These are phyloP conservation scores for Tinea pellionella DNA, from an alignment of 2,888 invertebrate genomes.

Conservation along the genomic window DNA sequence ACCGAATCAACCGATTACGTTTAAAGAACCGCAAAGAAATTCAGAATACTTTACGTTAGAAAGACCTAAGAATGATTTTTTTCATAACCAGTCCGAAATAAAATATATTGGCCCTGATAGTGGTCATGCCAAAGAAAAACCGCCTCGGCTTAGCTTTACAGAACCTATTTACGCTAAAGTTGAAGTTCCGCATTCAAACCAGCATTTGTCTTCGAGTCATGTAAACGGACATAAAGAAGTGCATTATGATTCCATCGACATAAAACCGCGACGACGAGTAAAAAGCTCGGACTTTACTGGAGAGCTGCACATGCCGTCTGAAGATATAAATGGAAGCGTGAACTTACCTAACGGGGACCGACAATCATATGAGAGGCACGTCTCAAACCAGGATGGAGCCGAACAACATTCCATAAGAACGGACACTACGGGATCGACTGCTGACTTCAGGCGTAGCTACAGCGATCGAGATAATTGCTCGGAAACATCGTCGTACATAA, in stretches of 20 bases:
- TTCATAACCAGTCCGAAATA: slow-evolving; percentile 50
- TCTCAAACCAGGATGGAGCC: slow-evolving; percentile 45
- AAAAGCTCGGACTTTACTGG: slow-evolving; percentile 50
- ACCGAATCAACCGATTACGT: slow-evolving; percentile 42
- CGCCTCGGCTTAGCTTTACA: slow-evolving; percentile 49
- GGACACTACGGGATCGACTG: slow-evolving; percentile 50
- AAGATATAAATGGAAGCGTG: slow-evolving; percentile 44
- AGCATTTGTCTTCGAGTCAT: slow-evolving; percentile 48
- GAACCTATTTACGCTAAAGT: slow-evolving; percentile 64
- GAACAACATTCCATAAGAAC: slow-evolving; percentile 61
- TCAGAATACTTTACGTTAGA: slow-evolving; percentile 64
- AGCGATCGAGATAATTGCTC: slow-evolving; percentile 65
- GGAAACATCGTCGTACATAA: slow-evolving; percentile 60
- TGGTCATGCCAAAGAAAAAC: slow-evolving; percentile 31
- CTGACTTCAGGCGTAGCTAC: slow-evolving; percentile 57
- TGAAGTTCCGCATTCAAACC: slow-evolving; percentile 46
- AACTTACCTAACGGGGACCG: slow-evolving; percentile 54
- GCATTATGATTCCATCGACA: slow-evolving; percentile 63
- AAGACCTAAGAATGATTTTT: slow-evolving; percentile 51
- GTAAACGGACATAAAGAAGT: slow-evolving; percentile 41
- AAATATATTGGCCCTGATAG: slow-evolving; percentile 41
- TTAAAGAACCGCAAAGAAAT: slow-evolving; percentile 50
- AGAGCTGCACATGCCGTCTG: slow-evolving; percentile 37
- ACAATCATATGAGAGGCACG: slow-evolving; percentile 45
- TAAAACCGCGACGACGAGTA: slow-evolving; percentile 50